These are phyloP conservation scores for Mesitornis unicolor DNA, from an alignment of 2,113 vertebrate species.

Conservation along the genomic window DNA sequence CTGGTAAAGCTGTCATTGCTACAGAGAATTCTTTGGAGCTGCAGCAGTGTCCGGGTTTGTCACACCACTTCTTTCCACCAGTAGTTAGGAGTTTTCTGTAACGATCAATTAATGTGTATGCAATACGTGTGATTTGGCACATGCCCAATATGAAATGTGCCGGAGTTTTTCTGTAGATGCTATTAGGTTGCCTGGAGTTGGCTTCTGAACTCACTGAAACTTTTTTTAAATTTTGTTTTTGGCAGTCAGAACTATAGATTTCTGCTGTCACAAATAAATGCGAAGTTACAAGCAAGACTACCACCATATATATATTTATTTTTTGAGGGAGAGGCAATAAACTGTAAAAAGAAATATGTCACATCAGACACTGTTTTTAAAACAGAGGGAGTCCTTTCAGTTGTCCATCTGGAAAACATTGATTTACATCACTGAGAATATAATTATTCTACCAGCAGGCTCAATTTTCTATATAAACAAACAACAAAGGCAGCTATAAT, in stretches of 20 bases:
- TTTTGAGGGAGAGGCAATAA: neutral
- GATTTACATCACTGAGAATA: neutral
- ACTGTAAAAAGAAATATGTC: neutral
- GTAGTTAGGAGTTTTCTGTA: neutral
- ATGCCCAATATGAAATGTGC: neutral
- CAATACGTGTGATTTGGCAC: constrained; percentile 16
- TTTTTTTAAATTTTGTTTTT: neutral
- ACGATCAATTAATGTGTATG: neutral
- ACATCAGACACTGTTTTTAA: neutral
- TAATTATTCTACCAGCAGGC: neutral
- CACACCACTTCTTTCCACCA: neutral
- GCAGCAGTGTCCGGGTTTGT: neutral
- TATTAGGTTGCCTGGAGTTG: neutral
- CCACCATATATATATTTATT: too few species aligned
- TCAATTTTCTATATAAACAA: neutral
- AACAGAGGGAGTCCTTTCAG: neutral
- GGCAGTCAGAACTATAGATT: neutral
- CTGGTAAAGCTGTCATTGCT: constrained; percentile 13
- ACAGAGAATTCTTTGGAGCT: constrained; percentile 18
- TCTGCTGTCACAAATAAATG: neutral
- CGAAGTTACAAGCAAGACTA: neutral
- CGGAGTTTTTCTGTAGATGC: neutral
- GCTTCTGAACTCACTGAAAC: neutral
- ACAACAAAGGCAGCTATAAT: neutral
- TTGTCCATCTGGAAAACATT: neutral